Percentiles rank a stretch among this genome's conserved stretches.
These are phyloP conservation scores for Pogonus chalceus DNA, from an alignment of 1,140 invertebrate genomes.

Conservation along the genomic window DNA sequence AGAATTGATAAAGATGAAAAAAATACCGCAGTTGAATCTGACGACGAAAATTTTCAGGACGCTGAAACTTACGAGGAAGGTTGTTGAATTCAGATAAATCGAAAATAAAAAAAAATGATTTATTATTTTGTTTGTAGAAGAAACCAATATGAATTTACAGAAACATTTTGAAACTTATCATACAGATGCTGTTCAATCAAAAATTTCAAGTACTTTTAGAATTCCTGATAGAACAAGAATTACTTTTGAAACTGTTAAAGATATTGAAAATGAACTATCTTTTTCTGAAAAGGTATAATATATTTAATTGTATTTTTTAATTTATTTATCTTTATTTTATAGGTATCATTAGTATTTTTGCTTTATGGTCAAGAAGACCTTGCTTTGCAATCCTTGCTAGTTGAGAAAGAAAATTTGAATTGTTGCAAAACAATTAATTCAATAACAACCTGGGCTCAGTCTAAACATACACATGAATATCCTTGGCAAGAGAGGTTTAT, in stretches of 20 bases:
- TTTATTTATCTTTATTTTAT: constrained; percentile 10
- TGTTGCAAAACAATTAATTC: constrained; percentile 7
- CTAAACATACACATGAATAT: background rate
- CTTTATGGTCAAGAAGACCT: constrained; percentile 17
- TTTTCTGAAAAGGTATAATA: constrained; percentile 18
- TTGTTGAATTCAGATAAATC: no score
- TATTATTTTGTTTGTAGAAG: no score
- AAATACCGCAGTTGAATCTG: no score
- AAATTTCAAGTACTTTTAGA: background rate
- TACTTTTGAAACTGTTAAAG: constrained; percentile 1
- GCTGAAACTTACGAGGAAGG: no score
- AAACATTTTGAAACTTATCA: background rate
- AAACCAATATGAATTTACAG: background rate
- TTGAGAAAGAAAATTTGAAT: constrained; percentile 5
- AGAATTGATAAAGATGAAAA: no score
- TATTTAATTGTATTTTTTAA: constrained; percentile 2
- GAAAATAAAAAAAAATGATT: no score
- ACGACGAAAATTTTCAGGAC: no score
- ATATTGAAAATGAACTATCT: constrained; percentile 18
- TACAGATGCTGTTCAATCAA: background rate
- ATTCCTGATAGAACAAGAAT: background rate
- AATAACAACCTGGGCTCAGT: constrained; percentile 17
- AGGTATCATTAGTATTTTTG: constrained; percentile 24
- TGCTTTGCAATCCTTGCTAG: constrained; percentile 15
- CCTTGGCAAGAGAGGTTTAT: constrained; percentile 23